Conservation (phyloP, 1,140 invertebrate genomes). For the Ericerus pela region DNA sequence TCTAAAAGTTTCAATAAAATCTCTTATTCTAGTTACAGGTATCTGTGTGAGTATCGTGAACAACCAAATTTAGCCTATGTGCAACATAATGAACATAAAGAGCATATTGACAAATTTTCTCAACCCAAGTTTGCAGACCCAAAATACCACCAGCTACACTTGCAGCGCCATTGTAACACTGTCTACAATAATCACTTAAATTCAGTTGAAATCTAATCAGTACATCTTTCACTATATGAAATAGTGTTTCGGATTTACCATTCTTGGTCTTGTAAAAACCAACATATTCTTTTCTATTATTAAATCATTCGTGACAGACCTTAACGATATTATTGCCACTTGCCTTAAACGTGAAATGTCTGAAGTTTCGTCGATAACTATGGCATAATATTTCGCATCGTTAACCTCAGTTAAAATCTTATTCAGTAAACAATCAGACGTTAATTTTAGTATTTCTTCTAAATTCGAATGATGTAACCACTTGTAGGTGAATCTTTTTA, state of each 20-base stretch:
- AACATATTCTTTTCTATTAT: slow-evolving; percentile 2
- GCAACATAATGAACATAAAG: slow-evolving; percentile 15
- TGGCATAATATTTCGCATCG: not conserved
- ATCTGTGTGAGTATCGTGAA: too few species aligned
- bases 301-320: not conserved
- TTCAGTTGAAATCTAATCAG: slow-evolving; percentile 4
- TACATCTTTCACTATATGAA: slow-evolving; percentile 15
- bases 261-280: slow-evolving; percentile 10
- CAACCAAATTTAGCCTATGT: slow-evolving; percentile 8
- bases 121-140: slow-evolving; percentile 14
- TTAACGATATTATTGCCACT: not conserved
- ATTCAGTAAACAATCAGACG: not conserved
- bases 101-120: slow-evolving; percentile 7
- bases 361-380: slow-evolving; percentile 4
- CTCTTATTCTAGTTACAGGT: too few species aligned
- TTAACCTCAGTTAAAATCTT: slow-evolving; percentile 2
- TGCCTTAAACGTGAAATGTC: slow-evolving; percentile 10
- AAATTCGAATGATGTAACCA: slow-evolving; percentile 1
- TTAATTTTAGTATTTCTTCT: slow-evolving; percentile 13
- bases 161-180: slow-evolving; percentile 16
- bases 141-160: slow-evolving; percentile 1
- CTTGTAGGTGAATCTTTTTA: not conserved
- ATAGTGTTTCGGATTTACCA: slow-evolving; percentile 13
- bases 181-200: not conserved
- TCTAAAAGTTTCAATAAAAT: too few species aligned